Conservation (phyloP, 2,113 vertebrate genomes). For the Tyto alba region DNA sequence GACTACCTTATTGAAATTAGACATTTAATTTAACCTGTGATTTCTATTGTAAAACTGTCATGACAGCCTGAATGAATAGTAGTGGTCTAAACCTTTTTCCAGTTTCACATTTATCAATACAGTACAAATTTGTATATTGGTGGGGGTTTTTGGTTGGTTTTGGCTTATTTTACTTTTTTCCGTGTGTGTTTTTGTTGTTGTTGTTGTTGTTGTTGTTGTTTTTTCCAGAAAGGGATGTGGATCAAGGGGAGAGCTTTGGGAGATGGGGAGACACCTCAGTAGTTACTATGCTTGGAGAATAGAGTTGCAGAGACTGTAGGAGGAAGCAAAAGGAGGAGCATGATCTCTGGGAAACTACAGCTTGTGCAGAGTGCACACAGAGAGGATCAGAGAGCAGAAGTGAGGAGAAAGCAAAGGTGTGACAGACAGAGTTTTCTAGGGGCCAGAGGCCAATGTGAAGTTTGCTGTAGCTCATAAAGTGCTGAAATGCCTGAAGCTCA, state of each 20-base stretch:
- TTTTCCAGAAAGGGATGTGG: neutral
- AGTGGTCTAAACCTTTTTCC: neutral
- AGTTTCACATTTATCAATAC: neutral
- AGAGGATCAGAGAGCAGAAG: neutral
- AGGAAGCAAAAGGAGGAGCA: neutral
- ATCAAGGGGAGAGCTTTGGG: neutral
- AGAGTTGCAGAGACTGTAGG: neutral
- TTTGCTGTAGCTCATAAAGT: neutral
- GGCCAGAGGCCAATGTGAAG: neutral
- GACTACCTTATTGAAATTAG: neutral
- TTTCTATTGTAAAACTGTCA: neutral
- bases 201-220: neutral
- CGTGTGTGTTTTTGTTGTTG: neutral
- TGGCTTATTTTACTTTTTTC: too few relatives aligned
- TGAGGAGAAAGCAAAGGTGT: neutral
- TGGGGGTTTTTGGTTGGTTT: neutral
- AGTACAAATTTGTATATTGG: neutral
- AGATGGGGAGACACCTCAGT: neutral
- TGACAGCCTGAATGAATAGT: neutral
- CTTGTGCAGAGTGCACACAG: neutral
- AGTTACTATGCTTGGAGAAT: neutral
- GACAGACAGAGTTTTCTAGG: neutral
- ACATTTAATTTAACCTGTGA: neutral
- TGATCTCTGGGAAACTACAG: neutral
- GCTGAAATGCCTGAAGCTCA: neutral